A percentile compares a stretch with the other conserved stretches of the same genome.
phyloP scores from a whole-genome alignment of 1,140 invertebrate genomes.

The Caenorhabditis briggsae region DNA sequence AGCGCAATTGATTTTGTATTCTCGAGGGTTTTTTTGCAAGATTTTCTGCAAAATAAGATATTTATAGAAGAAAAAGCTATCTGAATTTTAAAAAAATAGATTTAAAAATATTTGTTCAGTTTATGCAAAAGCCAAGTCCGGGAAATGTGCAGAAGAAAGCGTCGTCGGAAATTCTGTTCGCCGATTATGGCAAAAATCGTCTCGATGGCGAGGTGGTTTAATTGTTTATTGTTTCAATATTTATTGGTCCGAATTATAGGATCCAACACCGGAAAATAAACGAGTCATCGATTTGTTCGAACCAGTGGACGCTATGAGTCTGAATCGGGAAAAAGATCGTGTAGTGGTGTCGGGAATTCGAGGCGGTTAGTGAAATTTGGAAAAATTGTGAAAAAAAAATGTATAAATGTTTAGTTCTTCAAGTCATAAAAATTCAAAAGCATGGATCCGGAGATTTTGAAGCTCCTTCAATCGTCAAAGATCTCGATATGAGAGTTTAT shows the following conservation, averaged over 20 bases:
- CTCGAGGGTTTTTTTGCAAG: too few relatives aligned
- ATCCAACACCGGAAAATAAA: slow-evolving; percentile 27
- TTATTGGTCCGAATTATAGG: background rate
- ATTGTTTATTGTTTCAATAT: background rate
- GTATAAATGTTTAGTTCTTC: slow-evolving; percentile 4
- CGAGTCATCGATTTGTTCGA: slow-evolving; percentile 41
- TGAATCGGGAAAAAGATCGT: slow-evolving; percentile 10
- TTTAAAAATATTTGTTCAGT: slow-evolving; percentile 15
- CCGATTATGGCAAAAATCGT: background rate
- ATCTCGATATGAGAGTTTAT: slow-evolving; percentile 44
- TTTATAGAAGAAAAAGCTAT: too few relatives aligned
- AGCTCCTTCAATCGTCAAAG: slow-evolving; percentile 4
- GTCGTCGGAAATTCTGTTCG: slow-evolving; percentile 26
- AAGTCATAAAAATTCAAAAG: slow-evolving; percentile 15
- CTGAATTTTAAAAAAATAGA: too few relatives aligned
- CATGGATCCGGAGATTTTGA: background rate
- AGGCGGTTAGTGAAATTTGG: slow-evolving; percentile 14
- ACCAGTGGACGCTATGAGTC: slow-evolving; percentile 43
- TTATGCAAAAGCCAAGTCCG: background rate
- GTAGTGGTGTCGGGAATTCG: slow-evolving; percentile 44
- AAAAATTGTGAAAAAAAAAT: background rate
- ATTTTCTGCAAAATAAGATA: too few relatives aligned
- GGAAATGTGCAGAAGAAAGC: slow-evolving; percentile 14
- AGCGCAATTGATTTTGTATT: background rate
- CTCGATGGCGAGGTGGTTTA: background rate